Percentiles rank a stretch among this genome's conserved stretches.
These are phyloP conservation scores for Mermis nigrescens DNA, from an alignment of 2,888 invertebrate species.

Conservation along the genomic window DNA sequence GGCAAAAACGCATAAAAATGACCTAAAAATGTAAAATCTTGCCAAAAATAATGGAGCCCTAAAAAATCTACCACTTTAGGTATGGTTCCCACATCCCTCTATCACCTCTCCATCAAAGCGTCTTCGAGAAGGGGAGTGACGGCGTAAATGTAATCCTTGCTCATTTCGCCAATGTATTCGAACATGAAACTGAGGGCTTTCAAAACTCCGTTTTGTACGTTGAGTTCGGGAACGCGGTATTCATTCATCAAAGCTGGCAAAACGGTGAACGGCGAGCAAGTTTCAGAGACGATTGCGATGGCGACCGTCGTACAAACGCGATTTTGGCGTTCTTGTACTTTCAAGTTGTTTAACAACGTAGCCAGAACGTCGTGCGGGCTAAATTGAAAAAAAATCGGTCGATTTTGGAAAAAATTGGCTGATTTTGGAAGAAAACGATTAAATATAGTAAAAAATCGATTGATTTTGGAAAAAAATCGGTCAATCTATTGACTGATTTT, in stretches of 20 bases:
- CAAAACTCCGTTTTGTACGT: constrained; percentile 95
- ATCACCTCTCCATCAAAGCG: constrained; percentile 83
- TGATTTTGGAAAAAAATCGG: too few relatives aligned
- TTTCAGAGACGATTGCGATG: constrained; percentile 97
- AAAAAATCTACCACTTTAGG: background rate
- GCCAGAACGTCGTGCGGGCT: constrained; percentile 93
- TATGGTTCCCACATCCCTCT: too few relatives aligned
- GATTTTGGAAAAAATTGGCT: too few relatives aligned
- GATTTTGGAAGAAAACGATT: too few relatives aligned
- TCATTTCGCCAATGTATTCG: constrained; percentile 99
- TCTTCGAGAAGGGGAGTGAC: constrained; percentile 92
- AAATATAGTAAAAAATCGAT: too few relatives aligned
- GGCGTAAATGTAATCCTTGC: constrained; percentile 98
- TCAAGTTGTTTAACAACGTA: constrained; percentile 85
- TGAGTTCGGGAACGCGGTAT: constrained; percentile 68
- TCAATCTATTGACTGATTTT: too few relatives aligned
- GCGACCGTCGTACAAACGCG: constrained; percentile 98
- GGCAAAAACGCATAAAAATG: too few relatives aligned
- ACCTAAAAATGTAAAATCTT: too few relatives aligned
- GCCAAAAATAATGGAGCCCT: too few relatives aligned
- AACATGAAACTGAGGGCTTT: constrained; percentile 83
- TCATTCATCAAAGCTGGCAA: constrained; percentile 46
- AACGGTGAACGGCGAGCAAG: constrained; percentile 97
- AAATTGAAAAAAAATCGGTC: too few relatives aligned
- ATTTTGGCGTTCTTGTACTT: constrained; percentile 97